Evolutionary conservation across 2,888 invertebrate species (phyloP), one percentile per base, ranked within the genome.

Genomic region (Periphyllus acericola): DNA sequence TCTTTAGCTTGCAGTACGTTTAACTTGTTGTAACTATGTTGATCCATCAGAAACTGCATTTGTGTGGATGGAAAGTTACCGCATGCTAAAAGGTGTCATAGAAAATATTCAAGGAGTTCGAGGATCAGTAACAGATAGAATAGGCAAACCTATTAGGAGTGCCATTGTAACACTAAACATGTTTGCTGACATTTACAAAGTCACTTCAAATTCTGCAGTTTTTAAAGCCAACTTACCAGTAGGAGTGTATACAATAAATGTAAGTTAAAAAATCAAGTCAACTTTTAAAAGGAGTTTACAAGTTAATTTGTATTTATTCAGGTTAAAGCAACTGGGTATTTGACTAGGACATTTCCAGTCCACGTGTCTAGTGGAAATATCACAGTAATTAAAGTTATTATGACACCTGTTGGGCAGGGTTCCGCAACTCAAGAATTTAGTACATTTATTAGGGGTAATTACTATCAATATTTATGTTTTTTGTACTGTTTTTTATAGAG

Each of bases 211-310:
- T 91, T 93, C 93, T 90, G 97, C 95, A 0, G 93, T 94, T 90
- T 97, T 95, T 91, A 94, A 95, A 91, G 92, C 95, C 80, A 93
- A 95, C 90, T 92, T 97, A 82, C 94, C 95, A 19, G 93, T 94
- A 3, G 96, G 95, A 0, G 91, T 93, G 46, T 95, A 96, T 91
- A 92, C 92, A 14, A 91, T 96, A 21, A 92, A 93, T 79, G 92
- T 90, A 19, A 78, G n/a, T 84, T 29, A 71, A 19, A 81, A 71
- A 4, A 78, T 83, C 52, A 82, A 0, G 29, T 11, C 9, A 71
- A 32, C 4, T 32, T 29, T 71, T 1, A 34, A 11, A 36, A 75
- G 32, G 0, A 76, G 8, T 34, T 34, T 11, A n/a, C 17, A 5
- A 46, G 1, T 84, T 74, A 0, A 83, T 4, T 32, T 72, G 8